These are phyloP conservation scores for Craterocephalus amniculus DNA, from an alignment of 2,797 vertebrate species.

Conservation along the genomic window DNA sequence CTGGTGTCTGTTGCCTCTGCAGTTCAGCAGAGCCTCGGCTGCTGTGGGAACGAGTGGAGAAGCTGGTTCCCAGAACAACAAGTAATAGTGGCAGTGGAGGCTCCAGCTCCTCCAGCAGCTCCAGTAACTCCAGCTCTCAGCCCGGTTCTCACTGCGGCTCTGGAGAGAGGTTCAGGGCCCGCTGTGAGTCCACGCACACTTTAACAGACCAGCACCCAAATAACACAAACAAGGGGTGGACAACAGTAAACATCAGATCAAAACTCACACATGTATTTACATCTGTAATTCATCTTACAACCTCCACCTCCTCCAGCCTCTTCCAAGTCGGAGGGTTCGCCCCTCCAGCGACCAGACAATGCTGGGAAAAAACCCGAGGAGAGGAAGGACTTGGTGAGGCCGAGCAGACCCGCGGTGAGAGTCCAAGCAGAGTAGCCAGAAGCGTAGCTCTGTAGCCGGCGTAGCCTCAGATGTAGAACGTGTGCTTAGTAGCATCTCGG, in stretches of 20 bases:
- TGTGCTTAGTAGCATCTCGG: conserved; percentile 14
- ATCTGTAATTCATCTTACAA: conserved; percentile 48
- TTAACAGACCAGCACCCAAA: not conserved
- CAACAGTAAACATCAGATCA: not conserved
- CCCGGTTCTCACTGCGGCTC: conserved; percentile 92
- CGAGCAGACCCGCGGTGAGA: conserved; percentile 91
- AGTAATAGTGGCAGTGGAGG: conserved; percentile 83
- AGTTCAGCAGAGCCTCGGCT: conserved; percentile 90
- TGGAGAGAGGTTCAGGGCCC: conserved; percentile 91
- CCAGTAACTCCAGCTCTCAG: conserved; percentile 94
- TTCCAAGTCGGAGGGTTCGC: conserved; percentile 93
- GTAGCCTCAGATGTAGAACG: conserved; percentile 39
- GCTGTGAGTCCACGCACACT: conserved; percentile 86
- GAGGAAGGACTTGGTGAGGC: conserved; percentile 88
- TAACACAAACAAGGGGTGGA: conserved; percentile 6
- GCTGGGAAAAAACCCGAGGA: conserved; percentile 91
- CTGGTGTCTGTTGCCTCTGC: conserved; percentile 41
- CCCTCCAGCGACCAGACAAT: conserved; percentile 89
- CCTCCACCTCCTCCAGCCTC: conserved; percentile 84
- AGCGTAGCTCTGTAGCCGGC: conserved; percentile 40
- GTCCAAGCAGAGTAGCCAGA: conserved; percentile 42
- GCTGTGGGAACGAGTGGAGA: conserved; percentile 95
- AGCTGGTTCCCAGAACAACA: conserved; percentile 86
- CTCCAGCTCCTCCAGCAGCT: conserved; percentile 87
- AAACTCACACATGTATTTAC: not conserved